Percentiles rank a stretch among this genome's conserved stretches.
These are phyloP conservation scores for Myanophis thanlyinensis DNA, from an alignment of 2,113 vertebrate species.

Conservation along the genomic window DNA sequence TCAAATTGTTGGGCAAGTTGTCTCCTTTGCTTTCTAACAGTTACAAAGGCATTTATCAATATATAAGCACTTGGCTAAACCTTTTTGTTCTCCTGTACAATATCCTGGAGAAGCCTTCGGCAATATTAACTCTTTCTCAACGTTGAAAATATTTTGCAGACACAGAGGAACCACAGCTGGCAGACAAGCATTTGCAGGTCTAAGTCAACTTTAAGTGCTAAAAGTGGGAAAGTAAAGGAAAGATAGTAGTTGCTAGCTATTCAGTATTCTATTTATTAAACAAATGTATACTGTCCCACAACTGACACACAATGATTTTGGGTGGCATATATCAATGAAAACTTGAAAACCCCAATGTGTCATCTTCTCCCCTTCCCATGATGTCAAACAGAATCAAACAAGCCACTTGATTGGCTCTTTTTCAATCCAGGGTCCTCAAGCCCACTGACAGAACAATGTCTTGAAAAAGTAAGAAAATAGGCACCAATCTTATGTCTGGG, in stretches of 20 bases:
- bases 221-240: neutral
- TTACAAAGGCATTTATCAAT: neutral
- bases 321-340: neutral
- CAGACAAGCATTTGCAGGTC: neutral
- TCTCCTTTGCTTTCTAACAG: neutral
- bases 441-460: neutral
- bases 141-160: constrained; percentile 1
- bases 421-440: neutral
- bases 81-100: constrained; percentile 6
- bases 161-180: neutral
- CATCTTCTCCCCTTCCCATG: neutral
- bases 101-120: constrained; percentile 10
- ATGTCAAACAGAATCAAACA: neutral
- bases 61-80: constrained; percentile 6
- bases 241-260: neutral
- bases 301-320: neutral
- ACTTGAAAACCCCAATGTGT: neutral
- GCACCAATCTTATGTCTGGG: neutral
- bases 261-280: neutral
- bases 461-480: neutral
- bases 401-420: neutral
- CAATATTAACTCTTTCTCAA: neutral
- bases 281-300: neutral
- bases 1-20: constrained; percentile 1
- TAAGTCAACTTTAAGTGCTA: neutral